These are phyloP conservation scores for Drosophila erecta DNA, from an alignment of 1,140 invertebrate genomes.

Conservation along the genomic window DNA sequence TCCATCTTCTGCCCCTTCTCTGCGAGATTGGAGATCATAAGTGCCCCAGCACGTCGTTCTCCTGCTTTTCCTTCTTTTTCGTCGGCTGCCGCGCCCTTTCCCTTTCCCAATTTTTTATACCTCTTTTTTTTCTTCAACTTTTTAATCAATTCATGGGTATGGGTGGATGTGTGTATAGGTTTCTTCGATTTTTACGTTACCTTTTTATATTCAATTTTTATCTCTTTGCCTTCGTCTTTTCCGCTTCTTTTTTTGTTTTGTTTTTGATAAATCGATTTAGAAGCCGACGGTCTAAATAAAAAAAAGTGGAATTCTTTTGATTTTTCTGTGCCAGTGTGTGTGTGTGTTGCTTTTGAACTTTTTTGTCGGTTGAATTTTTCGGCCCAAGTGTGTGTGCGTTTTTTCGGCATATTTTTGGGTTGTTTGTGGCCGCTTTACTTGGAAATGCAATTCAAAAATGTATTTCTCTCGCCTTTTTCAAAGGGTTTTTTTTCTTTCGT, in stretches of 20 bases:
- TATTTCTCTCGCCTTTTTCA: slow-evolving; percentile 26
- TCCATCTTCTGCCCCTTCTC: background rate
- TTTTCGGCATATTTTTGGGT: slow-evolving; percentile 51
- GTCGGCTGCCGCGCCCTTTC: slow-evolving; percentile 37
- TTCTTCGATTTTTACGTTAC: slow-evolving; percentile 79
- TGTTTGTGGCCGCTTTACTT: slow-evolving; percentile 61
- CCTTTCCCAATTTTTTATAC: slow-evolving; percentile 37
- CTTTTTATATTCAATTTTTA: slow-evolving; percentile 79
- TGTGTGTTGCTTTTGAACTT: slow-evolving; percentile 52
- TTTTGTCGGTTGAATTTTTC: slow-evolving; percentile 44
- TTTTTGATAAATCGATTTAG: slow-evolving; percentile 82
- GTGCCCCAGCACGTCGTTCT: slow-evolving; percentile 50
- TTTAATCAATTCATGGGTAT: slow-evolving; percentile 74
- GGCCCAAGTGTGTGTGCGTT: slow-evolving; percentile 25
- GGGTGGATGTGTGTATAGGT: slow-evolving; percentile 75
- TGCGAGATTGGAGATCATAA: slow-evolving; percentile 43
- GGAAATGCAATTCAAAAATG: slow-evolving; percentile 76
- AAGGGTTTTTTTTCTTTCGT: slow-evolving; percentile 18
- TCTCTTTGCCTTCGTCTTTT: slow-evolving; percentile 80
- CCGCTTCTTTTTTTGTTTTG: slow-evolving; percentile 64
- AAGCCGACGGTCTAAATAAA: slow-evolving; percentile 70
- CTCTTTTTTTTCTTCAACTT: slow-evolving; percentile 67
- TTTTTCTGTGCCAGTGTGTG: slow-evolving; percentile 45
- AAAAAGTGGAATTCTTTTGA: slow-evolving; percentile 83
- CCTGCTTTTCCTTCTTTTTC: slow-evolving; percentile 8